Percentiles rank a stretch among this genome's conserved stretches.
phyloP scores from a whole-genome alignment of 1,140 invertebrate species.

The Ganaspis sp. region DNA sequence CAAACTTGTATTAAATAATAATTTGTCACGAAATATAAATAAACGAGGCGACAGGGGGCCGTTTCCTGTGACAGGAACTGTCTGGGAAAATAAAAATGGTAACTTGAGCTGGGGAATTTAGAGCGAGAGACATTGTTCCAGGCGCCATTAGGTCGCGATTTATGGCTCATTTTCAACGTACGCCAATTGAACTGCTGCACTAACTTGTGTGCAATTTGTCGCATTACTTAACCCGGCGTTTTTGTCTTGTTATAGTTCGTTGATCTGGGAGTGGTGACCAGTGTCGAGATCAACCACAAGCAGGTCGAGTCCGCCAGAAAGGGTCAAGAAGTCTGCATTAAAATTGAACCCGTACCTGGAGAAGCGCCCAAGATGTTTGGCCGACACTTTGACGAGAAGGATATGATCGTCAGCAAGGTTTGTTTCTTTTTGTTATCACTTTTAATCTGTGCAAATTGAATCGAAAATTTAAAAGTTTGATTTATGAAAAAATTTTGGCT shows the following conservation, averaged over 20 bases:
- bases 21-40: slow-evolving; percentile 13
- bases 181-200: slow-evolving; percentile 17
- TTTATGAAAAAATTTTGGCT: no score
- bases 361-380: slow-evolving; percentile 99
- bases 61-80: neutral
- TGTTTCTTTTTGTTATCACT: slow-evolving; percentile 57
- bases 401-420: slow-evolving; percentile 97
- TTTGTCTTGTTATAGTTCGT: slow-evolving; percentile 85
- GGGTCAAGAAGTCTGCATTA: slow-evolving; percentile 98
- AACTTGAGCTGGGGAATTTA: neutral
- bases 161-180: neutral
- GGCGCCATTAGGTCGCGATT: neutral
- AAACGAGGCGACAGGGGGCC: neutral
- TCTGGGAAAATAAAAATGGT: neutral
- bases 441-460: no score
- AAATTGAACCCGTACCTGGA: slow-evolving; percentile 97
- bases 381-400: slow-evolving; percentile 97
- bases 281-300: slow-evolving; percentile 94
- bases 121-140: neutral
- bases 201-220: slow-evolving; percentile 21
- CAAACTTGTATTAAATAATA: slow-evolving; percentile 3
- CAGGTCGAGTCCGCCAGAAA: slow-evolving; percentile 94
- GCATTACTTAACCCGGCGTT: slow-evolving; percentile 24
- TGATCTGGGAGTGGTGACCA: slow-evolving; percentile 95
- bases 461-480: no score